phyloP scores from a whole-genome alignment of 2,797 vertebrate genomes.

The Channallabes apus region DNA sequence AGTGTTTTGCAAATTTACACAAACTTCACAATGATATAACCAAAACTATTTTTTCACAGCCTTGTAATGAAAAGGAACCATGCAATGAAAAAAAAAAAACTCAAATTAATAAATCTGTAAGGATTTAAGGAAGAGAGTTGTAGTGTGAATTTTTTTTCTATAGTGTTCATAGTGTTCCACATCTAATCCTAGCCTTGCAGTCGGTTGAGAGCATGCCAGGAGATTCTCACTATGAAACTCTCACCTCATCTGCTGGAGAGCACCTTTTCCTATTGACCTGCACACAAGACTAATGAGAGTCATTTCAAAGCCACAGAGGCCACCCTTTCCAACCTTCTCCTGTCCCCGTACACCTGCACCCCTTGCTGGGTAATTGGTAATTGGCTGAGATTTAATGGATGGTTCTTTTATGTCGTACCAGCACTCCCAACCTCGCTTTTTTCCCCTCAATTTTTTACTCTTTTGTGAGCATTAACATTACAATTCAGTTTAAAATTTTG shows the following conservation, averaged over 20 bases:
- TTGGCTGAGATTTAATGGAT: slow-evolving; percentile 75
- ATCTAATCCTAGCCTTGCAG: background rate
- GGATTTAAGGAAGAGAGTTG: background rate
- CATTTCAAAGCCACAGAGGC: slow-evolving; percentile 42
- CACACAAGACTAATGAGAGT: slow-evolving; percentile 56
- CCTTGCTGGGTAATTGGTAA: slow-evolving; percentile 69
- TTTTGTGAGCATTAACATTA: background rate
- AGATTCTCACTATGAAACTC: slow-evolving; percentile 10
- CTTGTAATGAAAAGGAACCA: too few relatives aligned
- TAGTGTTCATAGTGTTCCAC: background rate
- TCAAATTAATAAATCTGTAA: too few relatives aligned
- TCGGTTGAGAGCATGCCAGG: background rate
- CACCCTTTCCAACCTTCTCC: slow-evolving; percentile 33
- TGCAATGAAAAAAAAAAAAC: too few relatives aligned
- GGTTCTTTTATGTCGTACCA: slow-evolving; percentile 53
- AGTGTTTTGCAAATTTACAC: too few relatives aligned
- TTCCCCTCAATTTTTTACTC: background rate
- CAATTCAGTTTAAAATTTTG: too few relatives aligned
- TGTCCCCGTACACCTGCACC: slow-evolving; percentile 24
- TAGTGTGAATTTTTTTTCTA: background rate
- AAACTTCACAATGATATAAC: too few relatives aligned
- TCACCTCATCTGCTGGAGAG: slow-evolving; percentile 38
- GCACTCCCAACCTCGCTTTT: background rate
- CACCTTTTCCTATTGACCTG: slow-evolving; percentile 52
- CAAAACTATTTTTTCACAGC: too few relatives aligned